A percentile compares a stretch with the other conserved stretches of the same genome.
Conservation (phyloP, 2,113 vertebrate species). For the Heloderma charlesbogerti region DNA sequence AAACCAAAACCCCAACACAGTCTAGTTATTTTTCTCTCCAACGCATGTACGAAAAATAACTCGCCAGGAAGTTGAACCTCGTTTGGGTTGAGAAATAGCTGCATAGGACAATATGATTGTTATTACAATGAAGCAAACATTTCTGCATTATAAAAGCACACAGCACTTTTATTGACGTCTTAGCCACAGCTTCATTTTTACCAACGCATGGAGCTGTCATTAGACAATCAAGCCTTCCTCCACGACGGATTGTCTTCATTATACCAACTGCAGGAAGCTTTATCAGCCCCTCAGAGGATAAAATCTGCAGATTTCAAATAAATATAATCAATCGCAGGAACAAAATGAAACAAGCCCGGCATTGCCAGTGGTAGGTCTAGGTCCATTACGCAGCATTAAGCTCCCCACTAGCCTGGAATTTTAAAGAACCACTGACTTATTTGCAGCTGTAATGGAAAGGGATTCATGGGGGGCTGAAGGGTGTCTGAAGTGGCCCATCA, state of each 20-base stretch:
- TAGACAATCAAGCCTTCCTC: slow-evolving; percentile 59
- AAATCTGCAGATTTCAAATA: slow-evolving; percentile 42
- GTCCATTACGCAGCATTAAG: rapidly evolving
- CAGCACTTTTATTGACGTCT: slow-evolving; percentile 21
- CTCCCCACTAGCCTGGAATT: neutral
- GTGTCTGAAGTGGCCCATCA: neutral
- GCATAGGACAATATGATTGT: slow-evolving; percentile 29
- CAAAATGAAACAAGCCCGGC: neutral
- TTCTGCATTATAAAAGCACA: slow-evolving; percentile 36
- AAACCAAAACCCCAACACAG: neutral
- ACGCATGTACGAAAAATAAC: rapidly evolving
- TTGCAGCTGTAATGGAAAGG: neutral
- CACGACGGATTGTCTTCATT: slow-evolving; percentile 44
- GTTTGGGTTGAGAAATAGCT: neutral
- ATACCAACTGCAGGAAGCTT: slow-evolving; percentile 41
- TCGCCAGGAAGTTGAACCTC: rapidly evolving
- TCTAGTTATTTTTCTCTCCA: neutral
- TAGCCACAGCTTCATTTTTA: slow-evolving; percentile 65
- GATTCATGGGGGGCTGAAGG: neutral
- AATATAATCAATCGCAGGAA: slow-evolving; percentile 31
- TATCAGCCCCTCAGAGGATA: slow-evolving; percentile 28
- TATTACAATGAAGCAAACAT: slow-evolving; percentile 53
- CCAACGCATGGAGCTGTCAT: slow-evolving; percentile 61
- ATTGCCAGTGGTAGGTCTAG: neutral
- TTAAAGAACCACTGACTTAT: neutral